phyloP scores from a whole-genome alignment of 2,888 invertebrate genomes.

The Dugesia japonica region DNA sequence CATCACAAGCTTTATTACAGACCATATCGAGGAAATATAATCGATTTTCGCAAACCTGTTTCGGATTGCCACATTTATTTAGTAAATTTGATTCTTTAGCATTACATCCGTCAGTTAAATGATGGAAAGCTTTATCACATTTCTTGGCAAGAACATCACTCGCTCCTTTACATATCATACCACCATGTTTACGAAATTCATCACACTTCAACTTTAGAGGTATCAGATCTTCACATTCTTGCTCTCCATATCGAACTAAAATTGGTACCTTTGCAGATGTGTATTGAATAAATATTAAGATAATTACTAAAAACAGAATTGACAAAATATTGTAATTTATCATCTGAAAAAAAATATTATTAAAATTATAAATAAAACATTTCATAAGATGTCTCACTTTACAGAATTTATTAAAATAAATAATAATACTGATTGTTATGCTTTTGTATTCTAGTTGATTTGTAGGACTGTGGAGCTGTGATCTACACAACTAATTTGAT shows the following conservation, averaged over 20 bases:
- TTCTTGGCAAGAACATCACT: background rate
- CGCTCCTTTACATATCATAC: background rate
- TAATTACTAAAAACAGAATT: background rate
- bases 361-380: background rate
- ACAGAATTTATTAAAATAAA: background rate
- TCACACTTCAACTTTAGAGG: background rate
- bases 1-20: conserved; percentile 1
- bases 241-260: background rate
- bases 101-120: background rate
- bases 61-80: background rate
- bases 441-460: background rate
- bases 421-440: background rate
- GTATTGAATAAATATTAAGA: background rate
- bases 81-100: background rate
- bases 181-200: background rate
- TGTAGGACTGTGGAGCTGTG: background rate
- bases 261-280: background rate
- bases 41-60: background rate
- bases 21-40: background rate
- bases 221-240: background rate
- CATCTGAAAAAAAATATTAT: background rate
- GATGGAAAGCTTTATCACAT: background rate
- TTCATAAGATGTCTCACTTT: background rate
- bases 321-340: background rate
- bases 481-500: background rate